Conservation (phyloP, 1,140 invertebrate species). For the Scaptodrosophila lebanonensis region DNA sequence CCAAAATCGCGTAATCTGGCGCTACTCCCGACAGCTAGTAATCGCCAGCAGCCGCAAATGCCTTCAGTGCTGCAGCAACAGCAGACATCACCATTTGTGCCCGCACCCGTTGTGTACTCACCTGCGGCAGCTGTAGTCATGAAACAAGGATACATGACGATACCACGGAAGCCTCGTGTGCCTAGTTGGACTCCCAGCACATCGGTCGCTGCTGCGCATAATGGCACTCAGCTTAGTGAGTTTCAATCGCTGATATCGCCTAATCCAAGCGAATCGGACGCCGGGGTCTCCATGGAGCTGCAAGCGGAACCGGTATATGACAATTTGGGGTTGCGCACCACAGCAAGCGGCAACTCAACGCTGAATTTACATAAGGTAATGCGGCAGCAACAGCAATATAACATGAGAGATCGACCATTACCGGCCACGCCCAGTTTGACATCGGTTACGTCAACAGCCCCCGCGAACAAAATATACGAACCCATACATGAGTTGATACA, state of each 20-base stretch:
- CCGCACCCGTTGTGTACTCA: constrained; percentile 78
- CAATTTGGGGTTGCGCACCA: constrained; percentile 88
- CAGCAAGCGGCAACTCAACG: constrained; percentile 89
- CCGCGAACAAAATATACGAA: constrained; percentile 65
- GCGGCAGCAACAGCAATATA: constrained; percentile 77
- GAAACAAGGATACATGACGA: constrained; percentile 89
- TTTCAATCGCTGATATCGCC: constrained; percentile 78
- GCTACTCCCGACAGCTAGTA: constrained; percentile 77
- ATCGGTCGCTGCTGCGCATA: constrained; percentile 27
- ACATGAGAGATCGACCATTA: constrained; percentile 80
- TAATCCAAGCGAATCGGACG: constrained; percentile 78
- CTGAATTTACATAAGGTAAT: constrained; percentile 84
- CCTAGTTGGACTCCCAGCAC: constrained; percentile 88
- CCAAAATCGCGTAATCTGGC: constrained; percentile 72
- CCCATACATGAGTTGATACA: constrained; percentile 72
- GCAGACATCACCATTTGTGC: constrained; percentile 81
- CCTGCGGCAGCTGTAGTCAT: constrained; percentile 79
- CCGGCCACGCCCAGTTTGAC: constrained; percentile 79
- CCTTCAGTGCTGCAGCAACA: constrained; percentile 77
- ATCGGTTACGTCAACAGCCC: constrained; percentile 79
- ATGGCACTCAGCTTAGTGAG: constrained; percentile 73
- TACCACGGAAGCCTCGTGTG: constrained; percentile 87
- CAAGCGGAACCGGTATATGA: constrained; percentile 87
- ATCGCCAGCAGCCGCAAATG: constrained; percentile 77
- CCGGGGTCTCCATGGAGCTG: constrained; percentile 78